Base-by-base conservation (phyloP, 1,140 invertebrate species). In the Hylyphantes graminicola region DNA sequence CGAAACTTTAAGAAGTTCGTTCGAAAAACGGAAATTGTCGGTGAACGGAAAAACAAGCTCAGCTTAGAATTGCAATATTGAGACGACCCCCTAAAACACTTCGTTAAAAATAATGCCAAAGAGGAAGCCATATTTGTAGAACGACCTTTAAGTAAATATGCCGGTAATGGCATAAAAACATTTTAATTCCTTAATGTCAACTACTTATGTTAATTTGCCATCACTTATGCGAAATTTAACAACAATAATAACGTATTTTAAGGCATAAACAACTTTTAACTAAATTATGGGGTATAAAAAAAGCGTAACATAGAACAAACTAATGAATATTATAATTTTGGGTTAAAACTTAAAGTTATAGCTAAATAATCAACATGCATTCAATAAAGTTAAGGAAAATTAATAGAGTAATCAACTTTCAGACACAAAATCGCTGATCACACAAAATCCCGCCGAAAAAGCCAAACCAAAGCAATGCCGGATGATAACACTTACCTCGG, bases 91-190 rank as follows among this genome's bases (percentile, higher is more conserved):
- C n/a, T 9, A 53, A 35, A 21, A 11, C 54, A 50, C 50, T 17
- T 11, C 15, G 21, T 15, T 59, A 63, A 64, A 76, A 64, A 64
- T 19, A 17, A 12, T 12, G 64, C 21, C 11, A 15, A 63, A 57
- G 51, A 67, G 76, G 76, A 65, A 78, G 63, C 61, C 64, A 78
- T 78, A 68, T 78, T 67, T 68, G 64, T 55, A 67, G 17, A 77
- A 77, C 51, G 76, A 78, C 64, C 64, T 78, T 78, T 67, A 35
- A 53, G n/a, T 63, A 59, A 35, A 73, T 19, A n/a, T 13, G 15
- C 70, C 12, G 11, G 53, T 57, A 55, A 59, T 55, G 10, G n/a
- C 59, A 61, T 61, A 35, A 59, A 59, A 59, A 59, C n/a, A 59
- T n/a, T 59, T 12, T 13, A 59, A 59, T 59, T 7, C 5, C 57